Conservation (phyloP, 2,888 invertebrate genomes). For the Trimorus sp. region DNA sequence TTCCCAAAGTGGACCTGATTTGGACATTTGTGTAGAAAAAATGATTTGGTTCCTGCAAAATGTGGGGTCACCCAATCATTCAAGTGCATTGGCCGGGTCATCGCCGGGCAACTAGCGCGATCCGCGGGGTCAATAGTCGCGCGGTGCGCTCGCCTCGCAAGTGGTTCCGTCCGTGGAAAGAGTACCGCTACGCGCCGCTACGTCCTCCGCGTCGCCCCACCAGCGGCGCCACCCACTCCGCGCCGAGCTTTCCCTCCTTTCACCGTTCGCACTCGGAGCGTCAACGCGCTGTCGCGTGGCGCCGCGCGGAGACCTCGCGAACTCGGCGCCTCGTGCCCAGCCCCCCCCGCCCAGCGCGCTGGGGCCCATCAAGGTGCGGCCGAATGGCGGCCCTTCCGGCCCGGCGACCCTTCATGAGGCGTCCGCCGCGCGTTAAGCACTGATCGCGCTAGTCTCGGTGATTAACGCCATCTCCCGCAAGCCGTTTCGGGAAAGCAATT, state of each 20-base stretch:
- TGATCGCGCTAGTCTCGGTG: too few species aligned
- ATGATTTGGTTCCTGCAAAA: too few species aligned
- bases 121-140: constrained; percentile 79
- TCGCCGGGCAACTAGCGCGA: too few species aligned
- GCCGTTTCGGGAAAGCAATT: too few species aligned
- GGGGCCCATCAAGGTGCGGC: constrained; percentile 7
- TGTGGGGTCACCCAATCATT: too few species aligned
- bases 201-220: constrained; percentile 52
- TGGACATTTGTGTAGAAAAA: too few species aligned
- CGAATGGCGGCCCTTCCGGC: too few species aligned
- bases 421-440: too few species aligned
- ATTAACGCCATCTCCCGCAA: too few species aligned
- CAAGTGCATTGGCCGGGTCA: too few species aligned
- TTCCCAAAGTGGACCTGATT: too few species aligned
- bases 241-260: constrained; percentile 59
- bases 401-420: too few species aligned
- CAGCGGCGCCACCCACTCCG: constrained; percentile 53
- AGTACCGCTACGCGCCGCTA: constrained; percentile 79
- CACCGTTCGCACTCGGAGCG: constrained; percentile 53
- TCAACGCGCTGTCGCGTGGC: constrained; percentile 76
- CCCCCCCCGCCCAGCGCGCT: constrained; percentile 59
- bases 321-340: constrained; percentile 70
- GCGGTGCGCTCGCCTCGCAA: constrained; percentile 76
- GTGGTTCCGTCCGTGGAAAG: constrained; percentile 76
- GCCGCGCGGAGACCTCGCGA: constrained; percentile 81